Evolutionary conservation across 2,113 vertebrate genomes (phyloP).

Genomic region (Pelvicachromis taeniatus): DNA sequence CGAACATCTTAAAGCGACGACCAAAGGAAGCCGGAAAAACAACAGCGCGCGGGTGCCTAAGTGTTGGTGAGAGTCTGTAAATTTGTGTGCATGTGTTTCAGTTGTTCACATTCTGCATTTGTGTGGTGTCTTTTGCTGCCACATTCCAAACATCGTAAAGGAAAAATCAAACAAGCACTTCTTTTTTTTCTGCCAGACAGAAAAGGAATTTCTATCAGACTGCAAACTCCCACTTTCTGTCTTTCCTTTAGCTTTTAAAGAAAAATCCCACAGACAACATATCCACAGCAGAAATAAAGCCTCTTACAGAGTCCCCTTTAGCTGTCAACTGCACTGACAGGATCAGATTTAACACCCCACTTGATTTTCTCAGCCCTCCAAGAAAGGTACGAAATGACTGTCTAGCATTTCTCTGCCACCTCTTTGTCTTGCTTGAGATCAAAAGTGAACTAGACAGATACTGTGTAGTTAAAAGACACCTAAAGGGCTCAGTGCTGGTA

Average conservation of each 20-base stretch:
- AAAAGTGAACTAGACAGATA: constrained; percentile 40
- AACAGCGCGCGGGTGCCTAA: not conserved
- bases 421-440: constrained; percentile 48
- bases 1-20: not conserved
- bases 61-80: not conserved
- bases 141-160: constrained; percentile 19
- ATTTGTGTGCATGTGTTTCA: not conserved
- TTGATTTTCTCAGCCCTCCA: constrained; percentile 48
- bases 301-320: constrained; percentile 56
- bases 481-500: constrained; percentile 26
- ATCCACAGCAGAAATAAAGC: constrained; percentile 55
- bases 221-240: constrained; percentile 21
- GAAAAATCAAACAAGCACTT: constrained; percentile 37
- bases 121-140: not conserved
- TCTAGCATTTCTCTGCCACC: constrained; percentile 19
- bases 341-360: constrained; percentile 60
- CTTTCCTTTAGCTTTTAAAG: constrained; percentile 35
- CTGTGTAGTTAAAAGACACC: constrained; percentile 33
- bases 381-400: constrained; percentile 45
- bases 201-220: constrained; percentile 7
- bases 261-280: constrained; percentile 44
- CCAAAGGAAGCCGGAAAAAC: not conserved
- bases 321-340: constrained; percentile 45
- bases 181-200: not conserved
- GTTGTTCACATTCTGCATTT: not conserved